Percentiles rank a stretch among this genome's conserved stretches.
phyloP scores from a whole-genome alignment of 2,797 vertebrate species.

The Cryptoblepharus egeriae region DNA sequence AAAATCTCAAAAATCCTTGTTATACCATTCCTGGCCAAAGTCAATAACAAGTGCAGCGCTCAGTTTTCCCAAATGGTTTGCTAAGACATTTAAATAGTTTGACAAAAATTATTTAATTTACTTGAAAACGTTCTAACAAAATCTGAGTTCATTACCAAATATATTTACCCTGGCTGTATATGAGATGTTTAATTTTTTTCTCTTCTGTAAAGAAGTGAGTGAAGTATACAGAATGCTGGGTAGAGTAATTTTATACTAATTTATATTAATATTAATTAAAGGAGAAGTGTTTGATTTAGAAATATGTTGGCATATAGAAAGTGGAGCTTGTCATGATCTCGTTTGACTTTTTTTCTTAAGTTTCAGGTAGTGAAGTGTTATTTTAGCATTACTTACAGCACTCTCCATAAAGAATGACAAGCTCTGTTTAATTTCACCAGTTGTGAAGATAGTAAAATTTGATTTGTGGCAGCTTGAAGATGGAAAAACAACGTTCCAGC shows the following conservation, averaged over 20 bases:
- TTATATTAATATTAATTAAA: conserved; percentile 68
- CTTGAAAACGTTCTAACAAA: conserved; percentile 89
- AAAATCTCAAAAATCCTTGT: conserved; percentile 67
- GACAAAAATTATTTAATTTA: conserved; percentile 97
- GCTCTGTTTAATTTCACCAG: conserved; percentile 60
- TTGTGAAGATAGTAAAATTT: conserved; percentile 65
- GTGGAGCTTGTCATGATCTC: conserved; percentile 36
- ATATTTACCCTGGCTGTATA: conserved; percentile 92
- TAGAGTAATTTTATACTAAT: conserved; percentile 62
- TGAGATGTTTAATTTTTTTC: conserved; percentile 77
- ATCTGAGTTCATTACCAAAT: conserved; percentile 96
- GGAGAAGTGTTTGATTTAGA: conserved; percentile 62
- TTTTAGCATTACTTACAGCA: conserved; percentile 52
- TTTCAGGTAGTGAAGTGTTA: conserved; percentile 60
- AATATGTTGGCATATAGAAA: conserved; percentile 54
- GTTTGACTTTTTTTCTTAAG: conserved; percentile 52
- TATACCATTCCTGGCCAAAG: conserved; percentile 87
- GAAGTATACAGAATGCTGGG: conserved; percentile 52
- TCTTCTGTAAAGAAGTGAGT: conserved; percentile 44
- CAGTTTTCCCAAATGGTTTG: conserved; percentile 90
- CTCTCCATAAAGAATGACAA: conserved; percentile 38
- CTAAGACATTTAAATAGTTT: conserved; percentile 94
- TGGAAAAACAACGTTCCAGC: conserved; percentile 51
- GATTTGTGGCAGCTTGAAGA: conserved; percentile 59
- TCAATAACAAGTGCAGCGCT: conserved; percentile 88